These are phyloP conservation scores for Marronus borbonicus DNA, from an alignment of 2,888 invertebrate species.

Conservation along the genomic window DNA sequence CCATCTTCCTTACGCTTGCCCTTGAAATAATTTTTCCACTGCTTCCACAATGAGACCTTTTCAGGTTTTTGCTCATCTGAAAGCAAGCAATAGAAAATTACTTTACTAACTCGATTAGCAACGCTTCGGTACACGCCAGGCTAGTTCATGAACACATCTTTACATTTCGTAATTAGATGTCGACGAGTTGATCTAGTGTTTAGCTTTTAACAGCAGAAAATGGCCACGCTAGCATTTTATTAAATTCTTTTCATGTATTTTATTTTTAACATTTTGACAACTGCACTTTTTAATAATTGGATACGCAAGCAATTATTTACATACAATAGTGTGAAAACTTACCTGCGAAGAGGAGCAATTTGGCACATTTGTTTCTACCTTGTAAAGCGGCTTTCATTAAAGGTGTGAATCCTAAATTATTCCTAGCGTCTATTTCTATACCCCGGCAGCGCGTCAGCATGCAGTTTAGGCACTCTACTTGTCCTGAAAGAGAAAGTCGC, in stretches of 20 bases:
- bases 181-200: no score
- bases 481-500: slow-evolving; percentile 71
- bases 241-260: no score
- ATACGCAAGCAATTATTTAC: neutral
- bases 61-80: slow-evolving; percentile 36
- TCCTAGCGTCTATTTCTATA: slow-evolving; percentile 80
- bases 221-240: no score
- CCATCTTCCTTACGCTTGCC: slow-evolving; percentile 26
- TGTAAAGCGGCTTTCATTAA: slow-evolving; percentile 84
- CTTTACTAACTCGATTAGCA: neutral
- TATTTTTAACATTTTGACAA: no score
- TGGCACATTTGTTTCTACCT: slow-evolving; percentile 82
- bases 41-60: slow-evolving; percentile 41
- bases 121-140: no score
- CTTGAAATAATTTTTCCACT: slow-evolving; percentile 42
- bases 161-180: no score
- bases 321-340: slow-evolving; percentile 57
- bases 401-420: slow-evolving; percentile 81
- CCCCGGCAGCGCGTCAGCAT: slow-evolving; percentile 77
- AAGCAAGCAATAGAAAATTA: slow-evolving; percentile 35
- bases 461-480: slow-evolving; percentile 79
- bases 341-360: slow-evolving; percentile 83
- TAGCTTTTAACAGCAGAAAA: no score
- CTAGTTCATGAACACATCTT: no score
- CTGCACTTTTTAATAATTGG: no score